Conservation (phyloP, 1,140 invertebrate species). For the Brachionus manjavacas region DNA sequence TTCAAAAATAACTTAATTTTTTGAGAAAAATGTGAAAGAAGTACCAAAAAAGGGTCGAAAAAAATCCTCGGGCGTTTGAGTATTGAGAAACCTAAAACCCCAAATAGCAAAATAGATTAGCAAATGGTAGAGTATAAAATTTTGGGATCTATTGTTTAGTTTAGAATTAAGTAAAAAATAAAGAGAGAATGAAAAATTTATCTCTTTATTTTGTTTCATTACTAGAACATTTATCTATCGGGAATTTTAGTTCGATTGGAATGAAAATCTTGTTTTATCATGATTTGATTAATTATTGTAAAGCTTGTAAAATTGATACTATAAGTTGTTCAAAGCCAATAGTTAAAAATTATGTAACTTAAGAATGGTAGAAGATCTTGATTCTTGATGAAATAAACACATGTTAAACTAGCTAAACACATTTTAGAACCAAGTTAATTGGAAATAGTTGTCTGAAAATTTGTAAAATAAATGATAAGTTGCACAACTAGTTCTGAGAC, state of each 20-base stretch:
- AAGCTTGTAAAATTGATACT: neutral
- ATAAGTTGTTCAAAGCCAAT: neutral
- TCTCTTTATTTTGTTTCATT: neutral
- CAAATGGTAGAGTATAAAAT: neutral
- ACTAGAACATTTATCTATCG: neutral
- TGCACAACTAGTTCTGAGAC: neutral
- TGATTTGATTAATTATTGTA: slow-evolving; percentile 1
- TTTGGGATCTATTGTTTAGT: neutral
- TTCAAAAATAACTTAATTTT: too few relatives aligned
- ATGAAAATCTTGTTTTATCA: neutral
- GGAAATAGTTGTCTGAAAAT: neutral
- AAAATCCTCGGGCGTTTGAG: neutral
- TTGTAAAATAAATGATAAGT: neutral
- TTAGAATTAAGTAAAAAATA: neutral
- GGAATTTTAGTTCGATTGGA: neutral
- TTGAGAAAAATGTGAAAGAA: too few relatives aligned
- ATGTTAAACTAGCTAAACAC: neutral
- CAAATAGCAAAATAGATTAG: neutral
- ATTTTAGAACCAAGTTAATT: neutral
- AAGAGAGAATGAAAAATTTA: neutral
- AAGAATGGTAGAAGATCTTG: neutral
- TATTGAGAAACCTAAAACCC: neutral
- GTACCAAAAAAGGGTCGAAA: too few relatives aligned
- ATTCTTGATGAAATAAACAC: slow-evolving; percentile 4
- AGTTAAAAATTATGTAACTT: neutral